Percentiles rank a stretch among this genome's conserved stretches.
Evolutionary conservation across 35 echinoderm and acorn worm species (phyloP).

Genomic region (Eucidaris tribuloides): DNA sequence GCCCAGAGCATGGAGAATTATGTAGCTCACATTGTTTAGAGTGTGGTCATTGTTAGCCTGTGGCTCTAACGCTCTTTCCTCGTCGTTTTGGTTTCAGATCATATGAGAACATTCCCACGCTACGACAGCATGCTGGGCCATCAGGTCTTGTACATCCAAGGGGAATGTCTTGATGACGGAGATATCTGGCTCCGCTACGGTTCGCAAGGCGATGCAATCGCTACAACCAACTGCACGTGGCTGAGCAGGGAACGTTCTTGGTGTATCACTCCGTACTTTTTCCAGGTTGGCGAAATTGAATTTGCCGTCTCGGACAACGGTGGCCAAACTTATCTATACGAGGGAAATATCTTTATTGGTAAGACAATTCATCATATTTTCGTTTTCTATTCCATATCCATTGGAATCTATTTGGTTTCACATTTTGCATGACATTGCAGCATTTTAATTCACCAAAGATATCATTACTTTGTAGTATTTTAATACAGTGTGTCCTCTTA

Average conservation of each 20-base stretch:
- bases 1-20: too few species aligned
- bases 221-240: conserved; percentile 73
- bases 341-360: conserved; percentile 75
- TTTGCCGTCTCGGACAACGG: conserved; percentile 54
- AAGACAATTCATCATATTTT: conserved; percentile 4
- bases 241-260: conserved; percentile 7
- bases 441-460: too few species aligned
- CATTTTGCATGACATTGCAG: too few species aligned
- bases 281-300: conserved; percentile 42
- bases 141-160: conserved; percentile 46
- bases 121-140: conserved; percentile 72
- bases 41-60: too few species aligned
- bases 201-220: conserved; percentile 48
- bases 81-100: conserved; percentile 9
- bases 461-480: too few species aligned
- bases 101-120: conserved; percentile 40
- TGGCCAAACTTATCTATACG: conserved; percentile 47
- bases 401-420: too few species aligned
- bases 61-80: neutral
- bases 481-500: too few species aligned
- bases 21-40: too few species aligned
- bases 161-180: conserved; percentile 75
- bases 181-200: conserved; percentile 77
- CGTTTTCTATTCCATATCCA: too few species aligned
- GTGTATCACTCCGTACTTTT: conserved; percentile 67